Conservation (phyloP, 2,797 vertebrate species). For the Periparus ater region DNA sequence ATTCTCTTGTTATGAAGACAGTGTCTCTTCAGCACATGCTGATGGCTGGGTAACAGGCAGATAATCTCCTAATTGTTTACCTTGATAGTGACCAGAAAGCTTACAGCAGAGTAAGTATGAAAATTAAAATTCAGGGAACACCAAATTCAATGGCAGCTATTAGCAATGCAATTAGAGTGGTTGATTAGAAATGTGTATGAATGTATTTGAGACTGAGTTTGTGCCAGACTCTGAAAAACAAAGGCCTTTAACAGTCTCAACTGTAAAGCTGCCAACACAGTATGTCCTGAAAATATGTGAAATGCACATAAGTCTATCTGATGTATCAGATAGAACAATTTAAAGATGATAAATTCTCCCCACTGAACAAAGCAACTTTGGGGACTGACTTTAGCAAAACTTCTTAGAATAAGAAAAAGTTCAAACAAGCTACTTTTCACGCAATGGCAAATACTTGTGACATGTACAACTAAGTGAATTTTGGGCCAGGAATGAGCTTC, state of each 20-base stretch:
- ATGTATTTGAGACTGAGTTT: not conserved
- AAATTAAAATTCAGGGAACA: slow-evolving; percentile 27
- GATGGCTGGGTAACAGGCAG: not conserved
- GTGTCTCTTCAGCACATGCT: not conserved
- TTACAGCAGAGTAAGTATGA: not conserved
- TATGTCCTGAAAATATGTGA: not conserved
- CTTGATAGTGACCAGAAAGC: not conserved
- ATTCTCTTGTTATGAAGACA: not conserved
- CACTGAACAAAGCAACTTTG: rapidly evolving
- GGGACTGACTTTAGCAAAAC: not conserved
- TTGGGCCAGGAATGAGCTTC: not conserved
- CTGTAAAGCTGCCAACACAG: not conserved
- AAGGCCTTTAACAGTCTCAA: not conserved
- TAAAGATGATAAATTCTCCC: not conserved
- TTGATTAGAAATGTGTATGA: not conserved
- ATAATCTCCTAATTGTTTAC: slow-evolving; percentile 6
- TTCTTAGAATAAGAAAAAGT: not conserved
- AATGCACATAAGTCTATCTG: not conserved
- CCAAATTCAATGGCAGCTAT: not conserved
- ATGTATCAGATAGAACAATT: not conserved
- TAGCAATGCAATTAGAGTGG: not conserved
- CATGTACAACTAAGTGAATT: not conserved
- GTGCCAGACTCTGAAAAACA: not conserved
- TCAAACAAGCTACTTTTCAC: not conserved
- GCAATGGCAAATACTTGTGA: not conserved